These are phyloP conservation scores for Clarias gariepinus DNA, from an alignment of 2,113 vertebrate genomes.

Conservation along the genomic window DNA sequence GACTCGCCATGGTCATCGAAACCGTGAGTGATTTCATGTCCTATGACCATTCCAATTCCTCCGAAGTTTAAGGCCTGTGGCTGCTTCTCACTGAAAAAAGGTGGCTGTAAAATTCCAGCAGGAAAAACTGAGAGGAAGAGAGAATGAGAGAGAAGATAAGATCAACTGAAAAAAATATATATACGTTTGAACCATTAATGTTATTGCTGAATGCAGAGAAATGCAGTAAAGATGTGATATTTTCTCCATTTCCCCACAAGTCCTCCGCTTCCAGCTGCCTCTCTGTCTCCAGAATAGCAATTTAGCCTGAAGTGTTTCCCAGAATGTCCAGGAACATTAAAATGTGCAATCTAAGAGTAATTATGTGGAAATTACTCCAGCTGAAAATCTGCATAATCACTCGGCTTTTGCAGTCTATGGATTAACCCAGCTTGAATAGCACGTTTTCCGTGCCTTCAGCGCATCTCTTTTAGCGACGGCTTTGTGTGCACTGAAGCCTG, in stretches of 20 bases:
- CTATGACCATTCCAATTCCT: conserved; percentile 96
- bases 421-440: conserved; percentile 47
- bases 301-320: conserved; percentile 53
- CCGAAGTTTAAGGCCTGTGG: conserved; percentile 93
- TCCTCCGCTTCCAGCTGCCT: conserved; percentile 48
- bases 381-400: conserved; percentile 58
- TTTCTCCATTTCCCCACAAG: conserved; percentile 24
- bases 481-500: conserved; percentile 54
- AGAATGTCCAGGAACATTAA: conserved; percentile 57
- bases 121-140: conserved; percentile 82
- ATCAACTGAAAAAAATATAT: conserved; percentile 10
- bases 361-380: conserved; percentile 54
- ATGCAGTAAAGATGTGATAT: not conserved
- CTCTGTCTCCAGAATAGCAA: conserved; percentile 48
- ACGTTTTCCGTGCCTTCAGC: conserved; percentile 5
- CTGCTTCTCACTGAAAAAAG: conserved; percentile 94
- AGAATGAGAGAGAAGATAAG: conserved; percentile 35
- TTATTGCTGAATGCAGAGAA: conserved; percentile 11
- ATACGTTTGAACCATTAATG: not conserved
- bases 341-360: conserved; percentile 58
- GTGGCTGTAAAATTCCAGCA: conserved; percentile 94
- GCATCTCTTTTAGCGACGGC: conserved; percentile 40
- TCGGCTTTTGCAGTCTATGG: conserved; percentile 50
- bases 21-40: conserved; percentile 94
- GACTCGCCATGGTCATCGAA: conserved; percentile 94